Percentiles rank a stretch among this genome's conserved stretches.
These are phyloP conservation scores for Drosophila gunungcola DNA, from an alignment of 1,140 invertebrate genomes.

Conservation along the genomic window DNA sequence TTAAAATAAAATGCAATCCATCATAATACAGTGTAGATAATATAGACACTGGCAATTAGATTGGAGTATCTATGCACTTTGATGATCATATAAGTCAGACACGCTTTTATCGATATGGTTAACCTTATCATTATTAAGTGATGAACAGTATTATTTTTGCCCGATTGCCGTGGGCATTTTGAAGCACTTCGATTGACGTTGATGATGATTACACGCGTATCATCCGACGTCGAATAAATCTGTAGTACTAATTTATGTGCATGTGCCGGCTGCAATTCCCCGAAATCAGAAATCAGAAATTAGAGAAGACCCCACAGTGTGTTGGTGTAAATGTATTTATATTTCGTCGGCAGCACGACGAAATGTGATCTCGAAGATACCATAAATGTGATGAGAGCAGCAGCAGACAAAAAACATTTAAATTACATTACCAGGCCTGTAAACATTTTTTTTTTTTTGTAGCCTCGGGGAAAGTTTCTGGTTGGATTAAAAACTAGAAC, in stretches of 20 bases:
- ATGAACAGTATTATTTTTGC: not conserved
- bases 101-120: conserved; percentile 5
- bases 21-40: conserved; percentile 14
- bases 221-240: conserved; percentile 4
- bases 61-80: conserved; percentile 8
- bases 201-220: conserved; percentile 27
- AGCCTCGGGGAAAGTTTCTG: conserved; percentile 12
- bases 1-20: conserved; percentile 1
- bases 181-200: conserved; percentile 13
- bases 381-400: not conserved
- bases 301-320: conserved; percentile 3
- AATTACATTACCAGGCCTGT: not conserved
- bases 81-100: not conserved
- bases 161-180: not conserved
- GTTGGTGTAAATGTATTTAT: conserved; percentile 25
- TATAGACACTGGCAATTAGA: conserved; percentile 5
- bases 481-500: conserved; percentile 8
- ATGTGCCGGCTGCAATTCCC: not conserved
- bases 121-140: not conserved
- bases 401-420: not conserved
- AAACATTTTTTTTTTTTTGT: conserved; percentile 2
- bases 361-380: conserved; percentile 12
- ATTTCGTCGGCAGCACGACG: too few relatives aligned
- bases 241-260: conserved; percentile 7
- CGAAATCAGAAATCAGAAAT: conserved; percentile 12